Base-by-base conservation (phyloP, 2,113 vertebrate species). In the Scophthalmus maximus region DNA sequence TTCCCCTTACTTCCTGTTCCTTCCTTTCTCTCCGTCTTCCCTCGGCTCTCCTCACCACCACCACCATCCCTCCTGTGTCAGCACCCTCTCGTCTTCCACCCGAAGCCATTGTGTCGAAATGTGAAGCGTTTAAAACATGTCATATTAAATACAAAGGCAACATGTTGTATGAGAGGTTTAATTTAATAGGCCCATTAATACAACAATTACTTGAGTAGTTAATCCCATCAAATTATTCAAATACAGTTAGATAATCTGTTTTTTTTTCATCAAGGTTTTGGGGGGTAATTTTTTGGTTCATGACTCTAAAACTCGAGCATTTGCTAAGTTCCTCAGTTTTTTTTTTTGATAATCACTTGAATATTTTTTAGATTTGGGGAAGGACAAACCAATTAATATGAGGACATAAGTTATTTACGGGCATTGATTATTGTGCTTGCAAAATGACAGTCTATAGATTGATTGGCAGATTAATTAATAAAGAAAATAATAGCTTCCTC, bases 1-100 rank as follows among this genome's bases (percentile, higher is more conserved):
- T 73, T 40, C 78, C 82, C 78, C 81, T 76, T 73, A 83, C 76
- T 85, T 87, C 87, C 89, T 83, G 81, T 89, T 86, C 68, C 79
- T 83, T 64, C 4, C 25, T 76, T 68, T 79, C 73, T 61, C 70
- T 53, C 27, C 7, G 23, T 78, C 75, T 73, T 86, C 69, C 78
- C 66, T 73, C 52, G 23, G 59, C 58, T 67, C 60, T 72, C 83
- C 32, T 30, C 42, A 46, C 26, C n/a, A n/a, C n/a, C n/a, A n/a
- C 42, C 74, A 23, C 64, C 38, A 61, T 23, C 55, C 20, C 38
- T 40, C 42, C 65, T 34, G 46, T 51, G 22, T 89, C 84, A 82
- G 59, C 68, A 55, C 14, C 65, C 76, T 27, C 63, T 84, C 59
- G 53, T 80, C 26, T 63, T 78, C 64, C 62, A 75, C 76, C 68